These are phyloP conservation scores for Lepisosteus osseus DNA, from an alignment of 2,113 vertebrate genomes.

Conservation along the genomic window DNA sequence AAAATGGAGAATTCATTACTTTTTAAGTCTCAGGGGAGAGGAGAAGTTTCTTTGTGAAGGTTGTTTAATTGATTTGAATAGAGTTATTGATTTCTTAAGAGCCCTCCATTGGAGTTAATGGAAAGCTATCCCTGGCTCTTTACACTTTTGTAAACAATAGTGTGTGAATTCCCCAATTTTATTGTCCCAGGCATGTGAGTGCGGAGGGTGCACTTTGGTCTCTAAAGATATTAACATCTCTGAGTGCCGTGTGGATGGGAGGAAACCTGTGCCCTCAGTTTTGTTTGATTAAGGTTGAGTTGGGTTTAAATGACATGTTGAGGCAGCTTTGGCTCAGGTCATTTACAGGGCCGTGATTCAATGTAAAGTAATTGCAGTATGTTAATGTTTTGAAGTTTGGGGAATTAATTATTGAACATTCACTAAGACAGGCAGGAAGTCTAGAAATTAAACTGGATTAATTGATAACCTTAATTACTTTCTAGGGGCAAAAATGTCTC, in stretches of 20 bases:
- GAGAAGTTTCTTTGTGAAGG: slow-evolving; percentile 44
- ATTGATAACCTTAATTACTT: slow-evolving; percentile 80
- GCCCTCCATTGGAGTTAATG: slow-evolving; percentile 41
- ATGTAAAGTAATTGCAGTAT: slow-evolving; percentile 63
- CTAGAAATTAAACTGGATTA: slow-evolving; percentile 75
- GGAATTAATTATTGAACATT: slow-evolving; percentile 65
- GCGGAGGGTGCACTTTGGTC: not conserved
- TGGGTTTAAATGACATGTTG: slow-evolving; percentile 65
- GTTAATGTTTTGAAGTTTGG: slow-evolving; percentile 59
- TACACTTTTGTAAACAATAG: slow-evolving; percentile 39
- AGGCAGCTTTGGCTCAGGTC: slow-evolving; percentile 62
- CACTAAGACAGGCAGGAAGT: slow-evolving; percentile 71
- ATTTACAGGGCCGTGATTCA: slow-evolving; percentile 56
- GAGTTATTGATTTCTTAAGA: slow-evolving; percentile 60
- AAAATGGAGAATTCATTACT: slow-evolving; percentile 24
- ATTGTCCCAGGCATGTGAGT: slow-evolving; percentile 13
- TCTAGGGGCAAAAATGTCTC: slow-evolving; percentile 77
- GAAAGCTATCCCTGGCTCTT: slow-evolving; percentile 20
- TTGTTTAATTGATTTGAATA: slow-evolving; percentile 64
- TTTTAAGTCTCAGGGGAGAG: slow-evolving; percentile 41
- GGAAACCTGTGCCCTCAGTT: slow-evolving; percentile 36
- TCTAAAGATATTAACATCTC: slow-evolving; percentile 24
- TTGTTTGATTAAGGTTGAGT: slow-evolving; percentile 59
- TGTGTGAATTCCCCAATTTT: slow-evolving; percentile 29
- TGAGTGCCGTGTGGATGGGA: slow-evolving; percentile 30